phyloP scores from a whole-genome alignment of 2,888 invertebrate species.

The Listrodromus nycthemerus region DNA sequence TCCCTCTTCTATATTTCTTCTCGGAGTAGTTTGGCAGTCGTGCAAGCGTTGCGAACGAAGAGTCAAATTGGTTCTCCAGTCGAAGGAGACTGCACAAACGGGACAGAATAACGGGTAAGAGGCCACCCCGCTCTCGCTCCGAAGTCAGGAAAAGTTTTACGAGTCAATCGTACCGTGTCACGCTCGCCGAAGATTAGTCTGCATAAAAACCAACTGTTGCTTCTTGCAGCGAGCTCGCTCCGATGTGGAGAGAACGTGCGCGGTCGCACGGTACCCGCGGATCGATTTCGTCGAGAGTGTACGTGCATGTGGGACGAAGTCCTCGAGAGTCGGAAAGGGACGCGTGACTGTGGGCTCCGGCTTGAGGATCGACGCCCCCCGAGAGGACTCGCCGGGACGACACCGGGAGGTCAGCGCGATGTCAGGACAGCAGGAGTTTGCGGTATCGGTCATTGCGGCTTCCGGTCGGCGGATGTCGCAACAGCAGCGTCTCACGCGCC shows the following conservation, averaged over 20 bases:
- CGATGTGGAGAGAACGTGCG: constrained; percentile 2
- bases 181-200: constrained; percentile 77
- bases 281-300: constrained; percentile 45
- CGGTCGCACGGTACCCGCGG: background rate
- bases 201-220: constrained; percentile 81
- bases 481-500: constrained; percentile 31
- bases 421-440: constrained; percentile 55
- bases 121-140: constrained; percentile 12
- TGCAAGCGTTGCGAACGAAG: background rate
- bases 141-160: constrained; percentile 42
- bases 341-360: constrained; percentile 4
- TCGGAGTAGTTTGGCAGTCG: background rate
- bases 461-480: constrained; percentile 27
- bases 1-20: no score
- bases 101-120: constrained; percentile 2
- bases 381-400: constrained; percentile 25
- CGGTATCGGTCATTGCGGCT: constrained; percentile 62
- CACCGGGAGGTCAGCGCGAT: constrained; percentile 37
- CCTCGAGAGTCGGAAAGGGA: constrained; percentile 19
- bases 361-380: constrained; percentile 39
- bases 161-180: constrained; percentile 72
- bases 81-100: background rate
- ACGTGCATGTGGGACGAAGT: constrained; percentile 4
- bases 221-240: constrained; percentile 57
- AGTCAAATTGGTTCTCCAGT: constrained; percentile 15